Base-by-base conservation (phyloP, 2,113 vertebrate species). In the Thalassoma bifasciatum region DNA sequence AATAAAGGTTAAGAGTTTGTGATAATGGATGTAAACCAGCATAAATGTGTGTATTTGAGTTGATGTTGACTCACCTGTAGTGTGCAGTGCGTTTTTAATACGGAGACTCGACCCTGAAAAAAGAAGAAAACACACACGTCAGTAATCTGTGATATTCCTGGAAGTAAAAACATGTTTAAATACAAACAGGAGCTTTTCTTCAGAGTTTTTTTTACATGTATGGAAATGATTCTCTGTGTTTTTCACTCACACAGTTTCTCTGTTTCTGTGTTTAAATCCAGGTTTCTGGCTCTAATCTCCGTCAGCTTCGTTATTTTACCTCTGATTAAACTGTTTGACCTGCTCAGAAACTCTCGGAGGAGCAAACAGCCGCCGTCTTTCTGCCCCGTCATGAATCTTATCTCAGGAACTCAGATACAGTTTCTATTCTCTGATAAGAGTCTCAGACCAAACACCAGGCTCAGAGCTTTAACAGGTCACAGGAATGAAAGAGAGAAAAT, bases 91-190 rank as follows among this genome's bases (percentile, higher is more conserved):
- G 3, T 72, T 65, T 65, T 72, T 67, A 89, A 77, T 89, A 89
- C 10, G 87, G 87, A 0, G 87, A 89, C 74, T 83, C 54, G 21
- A 77, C 8, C 54, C 87, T 89, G 82, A 13, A 37, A 77, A 23
- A 64, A n/a, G n/a, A 8, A 64, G 56, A 46, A 36, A 23, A 81
- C 53, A 57, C 38, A 40, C 9, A 40, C n/a, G n/a, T 30, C 30
- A 30, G 30, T 30, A 30, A 30, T 30, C 30, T 4, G 30, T 4
- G 30, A 30, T 30, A 30, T 30, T 30, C 30, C 30, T 30, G 30
- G 30, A 30, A 30, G 30, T 4, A 30, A 30, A 30, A 30, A 30
- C 30, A 6, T 4, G 30, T 30, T 30, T 30, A 6, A 30, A 30
- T 30, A 30, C 30, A 30, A 30, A 30, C 30, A 30, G 3, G n/a